A percentile compares a stretch with the other conserved stretches of the same genome.
Conservation (phyloP, 1,140 invertebrate genomes). For the Drusus annulatus region DNA sequence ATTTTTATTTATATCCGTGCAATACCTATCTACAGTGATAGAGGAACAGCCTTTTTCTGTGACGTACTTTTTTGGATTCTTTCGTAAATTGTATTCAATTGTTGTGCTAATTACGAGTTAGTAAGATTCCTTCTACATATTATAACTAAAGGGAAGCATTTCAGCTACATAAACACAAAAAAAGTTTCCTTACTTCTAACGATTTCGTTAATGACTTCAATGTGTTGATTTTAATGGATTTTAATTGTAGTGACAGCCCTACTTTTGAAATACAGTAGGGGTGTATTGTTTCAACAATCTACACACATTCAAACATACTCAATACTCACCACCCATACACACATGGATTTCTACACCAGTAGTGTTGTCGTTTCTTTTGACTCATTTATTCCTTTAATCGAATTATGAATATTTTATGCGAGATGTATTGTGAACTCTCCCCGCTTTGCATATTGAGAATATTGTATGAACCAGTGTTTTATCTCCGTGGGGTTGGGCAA, state of each 20-base stretch:
- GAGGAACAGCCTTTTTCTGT: too few species aligned
- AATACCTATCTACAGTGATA: too few species aligned
- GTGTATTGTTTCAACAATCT: background rate
- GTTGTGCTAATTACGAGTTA: too few species aligned
- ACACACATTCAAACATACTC: background rate
- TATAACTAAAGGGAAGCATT: too few species aligned
- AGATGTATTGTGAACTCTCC: conserved; percentile 36
- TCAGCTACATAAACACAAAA: too few species aligned
- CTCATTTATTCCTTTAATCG: conserved; percentile 57
- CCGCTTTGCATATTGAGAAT: conserved; percentile 29
- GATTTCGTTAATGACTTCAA: too few species aligned
- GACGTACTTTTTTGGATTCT: too few species aligned
- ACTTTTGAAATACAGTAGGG: background rate
- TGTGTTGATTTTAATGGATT: too few species aligned
- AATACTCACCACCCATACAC: background rate
- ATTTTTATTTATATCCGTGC: conserved; percentile 4
- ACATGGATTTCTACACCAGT: background rate
- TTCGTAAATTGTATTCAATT: too few species aligned
- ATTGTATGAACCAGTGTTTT: background rate
- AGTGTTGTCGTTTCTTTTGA: conserved; percentile 46
- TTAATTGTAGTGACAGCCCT: background rate
- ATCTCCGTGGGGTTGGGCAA: background rate
- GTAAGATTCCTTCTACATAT: too few species aligned
- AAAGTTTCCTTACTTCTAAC: too few species aligned
- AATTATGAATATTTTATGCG: conserved; percentile 58